Evolutionary conservation across 2,888 invertebrate species (phyloP), one percentile per base, ranked within the genome.

Genomic region (Rhamphomyia laevipes): DNA sequence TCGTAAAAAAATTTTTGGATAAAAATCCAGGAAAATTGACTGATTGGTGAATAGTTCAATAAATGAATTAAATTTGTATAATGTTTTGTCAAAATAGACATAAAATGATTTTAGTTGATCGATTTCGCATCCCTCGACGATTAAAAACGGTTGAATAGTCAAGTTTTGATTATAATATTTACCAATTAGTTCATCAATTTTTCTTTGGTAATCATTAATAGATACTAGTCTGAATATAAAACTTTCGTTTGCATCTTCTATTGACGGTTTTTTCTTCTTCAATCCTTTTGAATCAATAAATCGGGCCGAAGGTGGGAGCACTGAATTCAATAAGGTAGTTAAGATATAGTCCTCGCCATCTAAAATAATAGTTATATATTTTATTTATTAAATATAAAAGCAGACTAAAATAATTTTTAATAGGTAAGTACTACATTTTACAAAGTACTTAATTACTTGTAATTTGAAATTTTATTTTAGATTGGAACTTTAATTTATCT

Each of bases 121-220:
- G 47, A 46, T 23, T 41, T 18, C 31, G n/a, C n/a, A n/a, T n/a
- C 53, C 55, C 23, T 53, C 55, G 33, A 48, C 53, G 33, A 55
- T 52, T 18, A 56, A 43, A 40, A 55, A 51, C 17, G 57, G 55
- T 45, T 56, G 54, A 37, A 57, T 51, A 16, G 54, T 53, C n/a
- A 10, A 56, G 38, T 15, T 55, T 44, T 42, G 50, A 51, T n/a
- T n/a, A 45, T 51, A 56, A 47, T 55, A 56, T 42, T 54, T 55
- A 38, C 41, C 41, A 12, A 48, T 47, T 23, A 54, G 21, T 42
- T 55, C 53, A 17, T 51, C 44, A 17, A 55, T 55, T 50, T 54
- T 45, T 35, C 35, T 15, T 45, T 53, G 45, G 27, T 51, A 54
- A 33, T 56, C 49, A 45, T 53, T 53, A 7, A 57, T 50, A 2